Evolutionary conservation across 2,113 vertebrate genomes (phyloP).

Genomic region (Lepus timidus): DNA sequence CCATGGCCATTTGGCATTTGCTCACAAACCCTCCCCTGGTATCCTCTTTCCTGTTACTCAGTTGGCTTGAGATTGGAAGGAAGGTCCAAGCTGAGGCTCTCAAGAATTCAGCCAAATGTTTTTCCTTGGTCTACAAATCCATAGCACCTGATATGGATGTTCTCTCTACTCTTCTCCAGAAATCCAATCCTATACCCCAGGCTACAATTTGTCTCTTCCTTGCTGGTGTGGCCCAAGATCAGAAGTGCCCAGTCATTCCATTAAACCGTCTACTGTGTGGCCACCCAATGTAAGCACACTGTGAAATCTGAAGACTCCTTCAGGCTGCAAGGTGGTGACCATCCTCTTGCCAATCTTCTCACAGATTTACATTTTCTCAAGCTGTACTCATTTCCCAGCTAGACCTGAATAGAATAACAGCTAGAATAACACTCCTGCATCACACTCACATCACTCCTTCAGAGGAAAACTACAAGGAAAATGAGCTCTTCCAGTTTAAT

Average conservation of each 20-base stretch:
- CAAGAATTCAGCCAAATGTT: too few relatives aligned
- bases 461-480: too few relatives aligned
- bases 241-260: background rate
- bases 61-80: too few relatives aligned
- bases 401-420: too few relatives aligned
- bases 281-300: background rate
- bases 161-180: accelerated
- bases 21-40: background rate
- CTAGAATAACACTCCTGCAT: too few relatives aligned
- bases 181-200: accelerated
- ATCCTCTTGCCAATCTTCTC: too few relatives aligned
- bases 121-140: background rate
- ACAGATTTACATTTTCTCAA: too few relatives aligned
- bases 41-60: too few relatives aligned
- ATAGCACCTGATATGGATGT: accelerated
- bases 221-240: background rate
- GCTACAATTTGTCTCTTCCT: background rate
- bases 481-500: too few relatives aligned
- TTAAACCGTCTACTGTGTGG: background rate
- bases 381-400: too few relatives aligned
- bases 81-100: too few relatives aligned
- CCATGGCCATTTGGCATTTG: background rate
- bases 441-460: too few relatives aligned
- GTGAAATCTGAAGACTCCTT: background rate
- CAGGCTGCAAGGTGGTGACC: background rate